Conservation (phyloP, 1,140 invertebrate species). For the Atta cephalotes region DNA sequence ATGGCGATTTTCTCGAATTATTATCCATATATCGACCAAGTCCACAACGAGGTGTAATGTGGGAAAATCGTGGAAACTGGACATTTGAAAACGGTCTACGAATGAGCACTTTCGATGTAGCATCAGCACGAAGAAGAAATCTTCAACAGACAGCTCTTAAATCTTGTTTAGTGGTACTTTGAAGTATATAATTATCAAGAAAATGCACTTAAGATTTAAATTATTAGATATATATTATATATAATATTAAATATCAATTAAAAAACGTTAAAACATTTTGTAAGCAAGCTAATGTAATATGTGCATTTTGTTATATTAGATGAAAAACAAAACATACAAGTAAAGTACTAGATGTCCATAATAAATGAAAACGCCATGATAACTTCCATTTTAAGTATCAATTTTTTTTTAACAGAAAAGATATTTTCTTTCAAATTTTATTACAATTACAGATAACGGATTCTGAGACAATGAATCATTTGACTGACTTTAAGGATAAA, state of each 20-base stretch:
- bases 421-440: conserved; percentile 21
- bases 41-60: conserved; percentile 48
- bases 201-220: background rate
- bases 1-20: no score
- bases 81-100: conserved; percentile 59
- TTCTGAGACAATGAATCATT: conserved; percentile 87
- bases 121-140: conserved; percentile 74
- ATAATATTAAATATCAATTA: background rate
- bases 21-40: no score
- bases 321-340: background rate
- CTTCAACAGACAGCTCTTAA: conserved; percentile 74
- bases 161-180: conserved; percentile 79
- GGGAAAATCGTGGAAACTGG: conserved; percentile 78
- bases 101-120: conserved; percentile 24
- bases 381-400: background rate
- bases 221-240: no score
- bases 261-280: background rate
- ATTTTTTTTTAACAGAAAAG: background rate
- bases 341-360: no score
- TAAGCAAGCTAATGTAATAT: background rate
- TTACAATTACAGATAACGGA: conserved; percentile 84
- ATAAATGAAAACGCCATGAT: background rate
- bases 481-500: conserved; percentile 87
- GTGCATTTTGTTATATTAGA: background rate
- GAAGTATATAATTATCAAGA: background rate